Base-by-base conservation (phyloP, 2,113 vertebrate genomes). In the Callipepla californica region DNA sequence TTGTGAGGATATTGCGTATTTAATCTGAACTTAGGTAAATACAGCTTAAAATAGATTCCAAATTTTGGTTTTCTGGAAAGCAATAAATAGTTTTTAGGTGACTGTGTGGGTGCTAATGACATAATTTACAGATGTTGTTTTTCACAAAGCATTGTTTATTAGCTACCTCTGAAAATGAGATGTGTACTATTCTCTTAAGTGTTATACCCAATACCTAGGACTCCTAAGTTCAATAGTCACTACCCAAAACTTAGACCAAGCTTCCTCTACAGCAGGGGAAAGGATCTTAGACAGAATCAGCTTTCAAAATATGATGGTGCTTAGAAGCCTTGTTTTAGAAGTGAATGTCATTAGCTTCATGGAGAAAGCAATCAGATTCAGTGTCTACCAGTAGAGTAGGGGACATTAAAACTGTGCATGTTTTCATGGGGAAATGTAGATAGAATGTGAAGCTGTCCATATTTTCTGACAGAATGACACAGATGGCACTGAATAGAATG, bases 1-100 rank as follows among this genome's bases (percentile, higher is more conserved):
- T 93, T 89, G 91, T 91, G 73, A 89, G 74, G 28, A 4, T 69
- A 50, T 45, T 70, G 59, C 68, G 58, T 30, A 36, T 57, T 15
- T 77, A 38, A 86, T 58, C 77, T 87, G 73, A 88, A 86, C 86
- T 81, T 57, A 75, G 51, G 36, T 76, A 75, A 92, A 72, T 42
- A 16, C 25, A 26, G 26, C 47, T 81, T 68, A 75, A 95, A 80
- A 66, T 74, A 72, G 80, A 16, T 36, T 55, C 4, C 1, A 57
- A 68, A 17, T 18, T 90, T 51, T 92, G 48, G 50, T 42, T 85
- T 85, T 79, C 51, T 82, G 78, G 57, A 84, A 85, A 91, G 81
- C 70, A 87, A 40, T 18, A 36, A 62, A 68, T n/a, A 30, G 13
- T n/a, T 72, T 80, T 68, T 23, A 51, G 32, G 26, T 28, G 4